These are phyloP conservation scores for Mylabris sibirica DNA, from an alignment of 2,888 invertebrate genomes.

Conservation along the genomic window DNA sequence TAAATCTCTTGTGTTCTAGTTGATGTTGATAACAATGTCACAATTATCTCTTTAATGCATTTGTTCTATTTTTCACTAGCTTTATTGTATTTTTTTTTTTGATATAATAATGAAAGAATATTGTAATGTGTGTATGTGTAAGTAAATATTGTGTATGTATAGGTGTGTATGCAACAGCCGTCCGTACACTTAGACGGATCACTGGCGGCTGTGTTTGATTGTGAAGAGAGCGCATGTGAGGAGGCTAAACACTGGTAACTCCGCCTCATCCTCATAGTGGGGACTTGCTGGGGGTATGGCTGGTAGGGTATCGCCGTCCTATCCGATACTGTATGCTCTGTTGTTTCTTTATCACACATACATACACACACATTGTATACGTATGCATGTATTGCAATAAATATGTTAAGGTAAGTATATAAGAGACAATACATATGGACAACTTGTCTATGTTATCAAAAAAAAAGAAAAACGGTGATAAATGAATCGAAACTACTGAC, in stretches of 20 bases:
- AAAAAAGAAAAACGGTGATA: background rate
- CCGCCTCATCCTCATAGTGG: constrained; percentile 48
- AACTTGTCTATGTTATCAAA: no score
- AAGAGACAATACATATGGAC: no score
- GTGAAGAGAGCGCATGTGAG: constrained; percentile 52
- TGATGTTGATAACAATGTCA: background rate
- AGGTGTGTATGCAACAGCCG: constrained; percentile 41
- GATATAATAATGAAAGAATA: no score
- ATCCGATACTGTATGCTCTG: constrained; percentile 48
- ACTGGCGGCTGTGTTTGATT: constrained; percentile 52
- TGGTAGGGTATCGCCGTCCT: constrained; percentile 52
- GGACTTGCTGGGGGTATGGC: constrained; percentile 49
- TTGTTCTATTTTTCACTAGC: background rate
- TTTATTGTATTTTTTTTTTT: background rate
- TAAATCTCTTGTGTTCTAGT: no score
- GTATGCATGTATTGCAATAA: background rate
- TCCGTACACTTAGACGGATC: constrained; percentile 56
- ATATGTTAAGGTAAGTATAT: background rate
- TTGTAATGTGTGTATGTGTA: background rate
- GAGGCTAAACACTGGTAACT: constrained; percentile 43
- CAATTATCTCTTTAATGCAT: background rate
- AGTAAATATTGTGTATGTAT: constrained; percentile 27
- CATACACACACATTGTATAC: background rate
- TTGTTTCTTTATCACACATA: constrained; percentile 42
- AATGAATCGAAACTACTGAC: no score